Evolutionary conservation across 2,888 invertebrate genomes (phyloP), one percentile per base, ranked within the genome.

Genomic region (Nymphalis urticae): DNA sequence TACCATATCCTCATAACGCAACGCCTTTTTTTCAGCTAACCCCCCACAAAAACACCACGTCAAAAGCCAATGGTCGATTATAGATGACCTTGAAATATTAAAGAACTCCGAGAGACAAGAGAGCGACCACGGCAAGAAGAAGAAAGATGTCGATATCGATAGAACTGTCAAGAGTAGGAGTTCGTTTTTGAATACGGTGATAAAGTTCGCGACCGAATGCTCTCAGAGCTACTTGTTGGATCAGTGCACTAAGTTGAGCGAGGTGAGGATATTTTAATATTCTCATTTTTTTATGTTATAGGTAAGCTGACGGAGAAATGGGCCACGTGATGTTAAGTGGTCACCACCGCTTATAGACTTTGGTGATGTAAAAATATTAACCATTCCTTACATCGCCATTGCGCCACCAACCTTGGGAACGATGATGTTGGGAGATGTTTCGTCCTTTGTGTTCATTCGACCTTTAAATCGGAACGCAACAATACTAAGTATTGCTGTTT

Each of bases 241-340:
- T 64, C 91, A 89, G 5, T 92, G 93, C 70, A 93, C 89, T n/a
- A 86, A 82, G 74, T 76, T 94, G 19, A 94, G 94, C 71, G 94
- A 94, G 85, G 92, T 93, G 9, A 69, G 79, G 73, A 13, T 2
- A 42, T 42, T 9, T 42, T 42, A n/a, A n/a, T n/a, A n/a, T n/a
- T 42, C 10, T 13, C 13, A 13, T 36, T 36, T 36, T 36, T 36
- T 36, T 8, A 36, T 36, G 36, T 36, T 36, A 36, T 36, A 36
- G 3, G 36, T 36, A 9, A 10, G 36, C 6, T 7, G 36, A 9
- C 5, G 36, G 10, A 9, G 8, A 36, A 9, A 36, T 36, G 36
- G 36, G 36, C 9, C 36, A n/a, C n/a, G n/a, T n/a, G n/a, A n/a
- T 36, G 36, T 8, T 36, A 36, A 36, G 8, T 36, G 36, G 36